Conservation (phyloP, 1,140 invertebrate genomes). For the Listronotus bonariensis region DNA sequence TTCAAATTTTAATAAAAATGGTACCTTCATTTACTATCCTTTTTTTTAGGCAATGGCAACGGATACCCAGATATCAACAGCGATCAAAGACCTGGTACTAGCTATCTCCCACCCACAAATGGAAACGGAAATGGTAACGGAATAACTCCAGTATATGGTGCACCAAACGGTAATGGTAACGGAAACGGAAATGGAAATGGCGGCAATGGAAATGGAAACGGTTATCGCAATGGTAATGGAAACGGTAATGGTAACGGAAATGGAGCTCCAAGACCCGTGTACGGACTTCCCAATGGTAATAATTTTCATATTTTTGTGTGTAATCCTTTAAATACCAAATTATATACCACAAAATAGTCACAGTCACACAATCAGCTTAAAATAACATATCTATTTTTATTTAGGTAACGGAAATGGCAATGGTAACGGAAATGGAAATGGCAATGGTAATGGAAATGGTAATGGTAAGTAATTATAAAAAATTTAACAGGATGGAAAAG, state of each 20-base stretch:
- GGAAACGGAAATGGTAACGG: constrained; percentile 38
- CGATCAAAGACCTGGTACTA: constrained; percentile 40
- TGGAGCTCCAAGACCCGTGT: too few species aligned
- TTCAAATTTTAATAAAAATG: too few species aligned
- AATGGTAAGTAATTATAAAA: constrained; percentile 25
- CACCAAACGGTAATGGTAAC: constrained; percentile 33
- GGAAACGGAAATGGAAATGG: constrained; percentile 39
- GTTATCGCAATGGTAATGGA: constrained; percentile 36
- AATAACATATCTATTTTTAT: constrained; percentile 6
- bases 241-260: constrained; percentile 41
- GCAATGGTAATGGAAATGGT: constrained; percentile 42
- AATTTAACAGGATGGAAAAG: too few species aligned
- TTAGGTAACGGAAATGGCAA: constrained; percentile 12
- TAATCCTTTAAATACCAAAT: too few species aligned
- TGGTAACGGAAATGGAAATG: constrained; percentile 42
- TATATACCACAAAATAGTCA: too few species aligned
- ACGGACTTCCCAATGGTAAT: constrained; percentile 5
- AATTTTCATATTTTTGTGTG: too few species aligned
- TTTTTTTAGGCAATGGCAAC: constrained; percentile 24
- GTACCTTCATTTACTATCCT: too few species aligned
- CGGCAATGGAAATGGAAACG: constrained; percentile 35
- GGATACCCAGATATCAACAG: constrained; percentile 19
- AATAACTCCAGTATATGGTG: not conserved
- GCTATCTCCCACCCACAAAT: constrained; percentile 40
- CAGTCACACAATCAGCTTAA: not conserved